phyloP scores from a whole-genome alignment of 2,888 invertebrate species.

The Brachyopa scutellaris region DNA sequence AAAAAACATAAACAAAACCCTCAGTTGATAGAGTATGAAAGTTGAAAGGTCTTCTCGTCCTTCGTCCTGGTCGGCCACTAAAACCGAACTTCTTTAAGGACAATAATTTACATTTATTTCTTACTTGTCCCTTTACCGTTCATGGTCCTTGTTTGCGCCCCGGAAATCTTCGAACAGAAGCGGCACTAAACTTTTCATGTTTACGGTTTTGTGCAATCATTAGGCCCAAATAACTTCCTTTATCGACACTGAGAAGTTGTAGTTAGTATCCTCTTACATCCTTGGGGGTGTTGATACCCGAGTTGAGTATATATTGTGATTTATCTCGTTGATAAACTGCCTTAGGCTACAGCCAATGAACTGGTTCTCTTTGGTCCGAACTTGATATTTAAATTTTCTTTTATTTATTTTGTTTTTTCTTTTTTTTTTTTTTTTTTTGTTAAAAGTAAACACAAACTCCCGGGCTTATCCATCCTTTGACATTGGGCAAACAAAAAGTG shows the following conservation, averaged over 20 bases:
- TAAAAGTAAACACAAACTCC: slow-evolving; percentile 34
- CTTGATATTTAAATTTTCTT: slow-evolving; percentile 68
- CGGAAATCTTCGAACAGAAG: slow-evolving; percentile 49
- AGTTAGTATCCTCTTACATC: slow-evolving; percentile 60
- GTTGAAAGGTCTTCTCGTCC: neutral
- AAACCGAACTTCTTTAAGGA: slow-evolving; percentile 43
- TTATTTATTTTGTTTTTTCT: too few relatives aligned
- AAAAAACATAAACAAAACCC: slow-evolving; percentile 13
- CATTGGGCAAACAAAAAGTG: slow-evolving; percentile 53
- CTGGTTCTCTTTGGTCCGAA: slow-evolving; percentile 46
- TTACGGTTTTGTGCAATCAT: slow-evolving; percentile 68
- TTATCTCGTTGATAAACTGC: slow-evolving; percentile 63
- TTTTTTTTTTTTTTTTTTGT: too few relatives aligned
- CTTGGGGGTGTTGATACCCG: slow-evolving; percentile 40
- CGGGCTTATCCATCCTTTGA: slow-evolving; percentile 25
- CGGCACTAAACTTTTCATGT: slow-evolving; percentile 67
- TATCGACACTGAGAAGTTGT: slow-evolving; percentile 53
- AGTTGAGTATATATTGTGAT: slow-evolving; percentile 58
- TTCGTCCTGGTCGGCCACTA: slow-evolving; percentile 8
- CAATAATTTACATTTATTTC: slow-evolving; percentile 60
- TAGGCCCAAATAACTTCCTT: slow-evolving; percentile 61
- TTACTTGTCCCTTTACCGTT: slow-evolving; percentile 21
- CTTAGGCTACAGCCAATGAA: slow-evolving; percentile 52
- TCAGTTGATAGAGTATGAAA: slow-evolving; percentile 8
- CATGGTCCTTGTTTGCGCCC: slow-evolving; percentile 21